Percentiles rank a stretch among this genome's conserved stretches.
phyloP scores from a whole-genome alignment of 2,888 invertebrate species.

The Epinotia demarniana region DNA sequence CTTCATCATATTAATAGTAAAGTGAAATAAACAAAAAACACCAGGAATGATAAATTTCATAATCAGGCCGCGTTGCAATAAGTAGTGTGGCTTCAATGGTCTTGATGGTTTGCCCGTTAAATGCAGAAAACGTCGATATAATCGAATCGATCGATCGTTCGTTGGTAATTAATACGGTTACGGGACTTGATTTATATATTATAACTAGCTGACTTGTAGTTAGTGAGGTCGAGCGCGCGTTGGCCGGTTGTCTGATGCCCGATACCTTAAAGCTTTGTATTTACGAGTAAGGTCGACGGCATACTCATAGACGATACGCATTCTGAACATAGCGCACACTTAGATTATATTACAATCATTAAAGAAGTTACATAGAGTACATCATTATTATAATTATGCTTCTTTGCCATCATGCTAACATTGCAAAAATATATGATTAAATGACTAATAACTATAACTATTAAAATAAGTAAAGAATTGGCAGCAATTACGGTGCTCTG shows the following conservation, averaged over 20 bases:
- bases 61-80: slow-evolving; percentile 25
- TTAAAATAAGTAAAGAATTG: slow-evolving; percentile 42
- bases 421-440: slow-evolving; percentile 36
- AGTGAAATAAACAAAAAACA: slow-evolving; percentile 36
- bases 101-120: slow-evolving; percentile 18
- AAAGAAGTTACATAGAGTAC: slow-evolving; percentile 22
- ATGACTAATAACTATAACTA: slow-evolving; percentile 39
- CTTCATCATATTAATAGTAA: slow-evolving; percentile 39
- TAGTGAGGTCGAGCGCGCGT: slow-evolving; percentile 14
- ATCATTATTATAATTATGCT: slow-evolving; percentile 15
- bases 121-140: slow-evolving; percentile 31
- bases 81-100: slow-evolving; percentile 22
- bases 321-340: slow-evolving; percentile 19
- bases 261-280: slow-evolving; percentile 34
- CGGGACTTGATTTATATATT: slow-evolving; percentile 25
- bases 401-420: slow-evolving; percentile 19
- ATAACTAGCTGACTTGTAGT: slow-evolving; percentile 25
- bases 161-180: slow-evolving; percentile 19
- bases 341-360: slow-evolving; percentile 22
- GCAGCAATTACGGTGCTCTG: slow-evolving; percentile 40
- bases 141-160: slow-evolving; percentile 12
- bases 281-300: slow-evolving; percentile 16
- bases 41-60: slow-evolving; percentile 42
- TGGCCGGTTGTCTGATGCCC: neutral
- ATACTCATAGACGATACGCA: slow-evolving; percentile 21